Conservation (phyloP, 1,140 invertebrate genomes). For the Drosophila obscura region DNA sequence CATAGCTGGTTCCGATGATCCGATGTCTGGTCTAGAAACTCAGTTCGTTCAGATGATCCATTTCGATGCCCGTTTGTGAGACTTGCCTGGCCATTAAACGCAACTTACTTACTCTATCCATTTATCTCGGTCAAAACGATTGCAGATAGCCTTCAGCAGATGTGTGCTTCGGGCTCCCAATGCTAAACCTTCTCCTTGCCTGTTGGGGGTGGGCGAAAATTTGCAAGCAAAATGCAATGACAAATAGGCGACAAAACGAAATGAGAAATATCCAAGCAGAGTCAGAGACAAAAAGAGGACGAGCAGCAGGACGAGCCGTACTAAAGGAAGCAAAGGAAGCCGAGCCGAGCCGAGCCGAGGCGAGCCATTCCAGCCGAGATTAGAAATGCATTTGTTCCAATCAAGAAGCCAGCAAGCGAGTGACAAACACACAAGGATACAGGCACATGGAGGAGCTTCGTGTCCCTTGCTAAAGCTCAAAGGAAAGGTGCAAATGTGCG, state of each 20-base stretch:
- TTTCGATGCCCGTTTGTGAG: too few species aligned
- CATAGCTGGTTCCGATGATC: too few species aligned
- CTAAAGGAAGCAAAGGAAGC: too few species aligned
- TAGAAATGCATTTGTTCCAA: slow-evolving; percentile 81
- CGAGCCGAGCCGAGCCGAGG: too few species aligned
- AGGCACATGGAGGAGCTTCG: slow-evolving; percentile 23
- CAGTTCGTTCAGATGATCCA: too few species aligned
- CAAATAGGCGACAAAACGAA: slow-evolving; percentile 82
- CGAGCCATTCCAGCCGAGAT: too few species aligned
- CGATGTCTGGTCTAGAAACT: too few species aligned
- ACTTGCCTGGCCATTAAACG: slow-evolving; percentile 41
- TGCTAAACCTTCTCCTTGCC: slow-evolving; percentile 22
- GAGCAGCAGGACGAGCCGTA: too few species aligned
- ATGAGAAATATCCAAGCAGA: slow-evolving; percentile 67
- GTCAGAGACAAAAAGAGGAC: background rate
- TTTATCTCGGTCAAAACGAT: slow-evolving; percentile 40
- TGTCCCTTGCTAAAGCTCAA: slow-evolving; percentile 39
- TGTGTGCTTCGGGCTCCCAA: slow-evolving; percentile 9
- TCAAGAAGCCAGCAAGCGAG: slow-evolving; percentile 69
- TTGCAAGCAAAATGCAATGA: slow-evolving; percentile 71
- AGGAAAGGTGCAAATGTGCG: slow-evolving; percentile 67
- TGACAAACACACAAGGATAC: background rate
- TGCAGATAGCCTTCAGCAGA: slow-evolving; percentile 57
- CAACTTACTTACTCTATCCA: slow-evolving; percentile 20
- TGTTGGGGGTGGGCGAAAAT: slow-evolving; percentile 45